Conservation (phyloP, 2,888 invertebrate species). For the Aspidiotus destructor region DNA sequence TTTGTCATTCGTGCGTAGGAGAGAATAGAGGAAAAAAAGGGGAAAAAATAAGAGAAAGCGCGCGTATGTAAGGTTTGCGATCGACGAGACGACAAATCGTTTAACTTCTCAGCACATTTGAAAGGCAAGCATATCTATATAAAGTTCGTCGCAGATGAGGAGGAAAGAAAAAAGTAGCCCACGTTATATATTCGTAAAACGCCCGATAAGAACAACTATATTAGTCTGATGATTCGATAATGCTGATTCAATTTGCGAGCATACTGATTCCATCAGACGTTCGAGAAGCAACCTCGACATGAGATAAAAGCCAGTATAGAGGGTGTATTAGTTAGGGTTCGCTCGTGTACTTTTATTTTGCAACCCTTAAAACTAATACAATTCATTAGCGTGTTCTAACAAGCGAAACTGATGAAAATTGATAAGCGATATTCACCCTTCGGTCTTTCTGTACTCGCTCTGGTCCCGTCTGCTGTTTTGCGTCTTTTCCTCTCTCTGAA, state of each 20-base stretch:
- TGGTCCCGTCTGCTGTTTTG: slow-evolving; percentile 2
- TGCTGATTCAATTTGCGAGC: slow-evolving; percentile 3
- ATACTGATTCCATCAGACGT: too few species aligned
- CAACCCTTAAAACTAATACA: slow-evolving; percentile 31
- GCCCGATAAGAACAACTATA: background rate
- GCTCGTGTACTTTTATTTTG: slow-evolving; percentile 9
- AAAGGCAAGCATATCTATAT: background rate
- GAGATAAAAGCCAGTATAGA: background rate
- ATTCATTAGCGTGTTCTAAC: slow-evolving; percentile 33
- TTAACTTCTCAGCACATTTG: background rate
- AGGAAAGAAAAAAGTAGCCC: background rate
- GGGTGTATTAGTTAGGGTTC: slow-evolving; percentile 14
- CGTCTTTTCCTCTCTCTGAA: background rate
- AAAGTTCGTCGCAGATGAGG: background rate
- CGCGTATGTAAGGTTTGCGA: background rate
- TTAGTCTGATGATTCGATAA: slow-evolving; percentile 1
- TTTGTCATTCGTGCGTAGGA: background rate
- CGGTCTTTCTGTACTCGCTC: background rate
- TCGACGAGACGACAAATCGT: background rate
- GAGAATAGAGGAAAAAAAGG: background rate
- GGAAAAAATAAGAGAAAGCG: background rate
- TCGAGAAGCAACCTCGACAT: too few species aligned
- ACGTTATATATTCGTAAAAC: background rate
- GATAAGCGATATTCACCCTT: slow-evolving; percentile 28
- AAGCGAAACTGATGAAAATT: slow-evolving; percentile 31